A percentile compares a stretch with the other conserved stretches of the same genome.
phyloP scores from a whole-genome alignment of 2,113 vertebrate species.

The Oenanthe oenanthe region DNA sequence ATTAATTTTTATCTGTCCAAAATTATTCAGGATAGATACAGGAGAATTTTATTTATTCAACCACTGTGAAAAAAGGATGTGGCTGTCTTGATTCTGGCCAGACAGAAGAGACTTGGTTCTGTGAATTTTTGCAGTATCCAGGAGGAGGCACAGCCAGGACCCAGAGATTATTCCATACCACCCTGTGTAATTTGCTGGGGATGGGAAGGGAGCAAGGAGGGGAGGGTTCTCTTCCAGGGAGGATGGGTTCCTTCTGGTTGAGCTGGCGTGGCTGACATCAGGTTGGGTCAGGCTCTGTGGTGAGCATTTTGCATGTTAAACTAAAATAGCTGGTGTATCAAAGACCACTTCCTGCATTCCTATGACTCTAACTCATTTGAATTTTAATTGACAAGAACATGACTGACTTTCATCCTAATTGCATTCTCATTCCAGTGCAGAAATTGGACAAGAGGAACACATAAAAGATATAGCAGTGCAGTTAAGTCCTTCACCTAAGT shows the following conservation, averaged over 20 bases:
- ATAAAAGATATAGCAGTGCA: background rate
- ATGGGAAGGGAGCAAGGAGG: background rate
- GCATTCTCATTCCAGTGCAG: background rate
- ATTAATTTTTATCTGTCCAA: background rate
- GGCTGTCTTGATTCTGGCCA: background rate
- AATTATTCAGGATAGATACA: background rate
- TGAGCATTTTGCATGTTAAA: background rate
- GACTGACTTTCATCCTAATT: background rate
- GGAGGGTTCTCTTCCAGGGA: background rate
- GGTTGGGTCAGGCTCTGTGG: too few species aligned
- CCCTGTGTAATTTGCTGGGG: accelerated
- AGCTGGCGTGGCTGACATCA: accelerated
- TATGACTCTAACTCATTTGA: background rate
- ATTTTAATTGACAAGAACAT: background rate
- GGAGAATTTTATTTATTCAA: background rate
- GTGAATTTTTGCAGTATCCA: background rate
- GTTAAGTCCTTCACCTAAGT: background rate
- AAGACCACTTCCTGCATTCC: background rate
- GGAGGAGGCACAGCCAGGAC: too few species aligned
- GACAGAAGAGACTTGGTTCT: background rate
- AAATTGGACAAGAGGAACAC: background rate
- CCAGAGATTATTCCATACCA: background rate
- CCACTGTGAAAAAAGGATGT: background rate
- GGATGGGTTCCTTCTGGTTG: background rate
- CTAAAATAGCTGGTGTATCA: background rate